These are phyloP conservation scores for Diplodus puntazzo DNA, from an alignment of 2,797 vertebrate genomes.

Conservation along the genomic window DNA sequence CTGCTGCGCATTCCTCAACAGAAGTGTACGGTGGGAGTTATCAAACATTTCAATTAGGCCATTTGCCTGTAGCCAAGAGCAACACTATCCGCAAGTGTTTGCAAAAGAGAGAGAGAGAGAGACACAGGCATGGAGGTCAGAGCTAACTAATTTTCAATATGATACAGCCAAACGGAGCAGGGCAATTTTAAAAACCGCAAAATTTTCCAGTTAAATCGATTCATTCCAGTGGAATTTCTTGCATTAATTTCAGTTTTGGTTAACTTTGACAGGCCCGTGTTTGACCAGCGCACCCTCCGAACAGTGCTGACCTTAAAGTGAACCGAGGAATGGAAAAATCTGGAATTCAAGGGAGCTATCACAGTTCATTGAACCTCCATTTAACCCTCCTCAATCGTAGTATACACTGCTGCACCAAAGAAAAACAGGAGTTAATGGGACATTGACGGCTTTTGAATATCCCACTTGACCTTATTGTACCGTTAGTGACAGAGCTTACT, in stretches of 20 bases:
- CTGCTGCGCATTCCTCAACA: conserved; percentile 29
- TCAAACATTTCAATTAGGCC: conserved; percentile 15
- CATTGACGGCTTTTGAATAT: not conserved
- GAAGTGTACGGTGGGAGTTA: conserved; percentile 10
- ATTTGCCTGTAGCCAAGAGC: conserved; percentile 1
- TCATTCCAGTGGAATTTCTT: not conserved
- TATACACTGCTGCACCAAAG: not conserved
- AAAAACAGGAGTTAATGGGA: not conserved
- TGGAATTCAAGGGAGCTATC: not conserved
- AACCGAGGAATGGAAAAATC: not conserved
- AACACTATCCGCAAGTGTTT: not conserved
- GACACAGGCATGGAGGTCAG: not conserved
- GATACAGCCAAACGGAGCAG: not conserved
- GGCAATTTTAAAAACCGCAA: not conserved
- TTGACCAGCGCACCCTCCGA: not conserved
- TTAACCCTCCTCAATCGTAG: not conserved
- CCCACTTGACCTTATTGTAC: not conserved
- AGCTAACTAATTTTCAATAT: not conserved
- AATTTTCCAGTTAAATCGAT: not conserved
- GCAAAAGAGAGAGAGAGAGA: not conserved
- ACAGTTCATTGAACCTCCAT: not conserved
- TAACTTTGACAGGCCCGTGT: not conserved
- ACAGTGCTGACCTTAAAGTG: not conserved
- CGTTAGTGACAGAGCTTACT: not conserved
- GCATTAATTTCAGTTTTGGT: not conserved